Conservation (phyloP, 1,140 invertebrate species). For the Drosophila ficusphila region DNA sequence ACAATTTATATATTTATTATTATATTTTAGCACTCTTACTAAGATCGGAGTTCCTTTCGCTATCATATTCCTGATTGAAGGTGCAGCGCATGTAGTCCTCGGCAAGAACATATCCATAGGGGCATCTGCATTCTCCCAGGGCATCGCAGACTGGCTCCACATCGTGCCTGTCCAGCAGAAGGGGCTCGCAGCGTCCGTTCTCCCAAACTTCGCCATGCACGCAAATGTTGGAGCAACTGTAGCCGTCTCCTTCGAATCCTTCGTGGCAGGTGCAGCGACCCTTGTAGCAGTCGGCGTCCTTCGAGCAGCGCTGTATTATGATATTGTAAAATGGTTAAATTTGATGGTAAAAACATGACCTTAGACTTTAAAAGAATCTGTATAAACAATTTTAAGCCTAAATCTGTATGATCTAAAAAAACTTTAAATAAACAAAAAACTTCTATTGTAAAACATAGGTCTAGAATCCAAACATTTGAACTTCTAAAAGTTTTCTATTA, state of each 20-base stretch:
- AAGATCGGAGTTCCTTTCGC: constrained; percentile 59
- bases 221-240: constrained; percentile 85
- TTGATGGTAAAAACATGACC: too few relatives aligned
- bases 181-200: constrained; percentile 64
- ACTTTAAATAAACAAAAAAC: too few relatives aligned
- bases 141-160: constrained; percentile 60
- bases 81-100: constrained; percentile 53
- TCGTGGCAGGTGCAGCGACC: constrained; percentile 87
- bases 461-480: too few relatives aligned
- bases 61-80: constrained; percentile 30
- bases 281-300: constrained; percentile 86
- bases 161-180: constrained; percentile 55
- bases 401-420: too few relatives aligned
- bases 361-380: too few relatives aligned
- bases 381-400: too few relatives aligned
- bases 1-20: too few relatives aligned
- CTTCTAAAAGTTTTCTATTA: too few relatives aligned
- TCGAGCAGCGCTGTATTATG: constrained; percentile 56
- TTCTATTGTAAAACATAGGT: too few relatives aligned
- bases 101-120: constrained; percentile 66
- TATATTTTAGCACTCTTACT: too few relatives aligned
- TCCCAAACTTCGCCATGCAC: constrained; percentile 83
- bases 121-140: constrained; percentile 64
- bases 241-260: constrained; percentile 92
- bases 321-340: too few relatives aligned